Base-by-base conservation (phyloP, 2,797 vertebrate genomes). In the Premnoplex brunnescens region DNA sequence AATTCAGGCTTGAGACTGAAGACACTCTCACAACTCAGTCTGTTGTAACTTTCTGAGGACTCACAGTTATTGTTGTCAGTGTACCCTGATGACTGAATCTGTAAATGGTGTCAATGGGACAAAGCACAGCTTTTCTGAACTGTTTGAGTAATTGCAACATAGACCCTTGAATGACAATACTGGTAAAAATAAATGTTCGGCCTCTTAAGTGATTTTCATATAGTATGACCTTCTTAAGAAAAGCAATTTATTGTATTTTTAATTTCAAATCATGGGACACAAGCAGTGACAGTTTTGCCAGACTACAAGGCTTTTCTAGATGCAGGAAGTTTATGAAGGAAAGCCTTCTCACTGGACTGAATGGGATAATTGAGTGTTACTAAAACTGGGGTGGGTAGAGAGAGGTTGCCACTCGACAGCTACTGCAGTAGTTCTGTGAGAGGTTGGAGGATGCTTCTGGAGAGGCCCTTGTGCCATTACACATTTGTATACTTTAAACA, bases 21-120 rank as follows among this genome's bases (percentile, higher is more conserved):
- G 23, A 12, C 11, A 5, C 0, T 0, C 8, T 56, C 14, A 3
- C 9, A 44, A 48, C 56, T 52, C 43, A 66, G 9, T 52, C 49
- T 68, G 23, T 52, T 62, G 22, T 56, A 71, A 69, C 30, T 91
- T 74, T 48, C 59, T 48, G 22, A 27, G 26, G 62, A 26, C 27
- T 58, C 14, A 8, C 22, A 72, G 22, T 26, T 68, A 36, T 20
- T 30, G 26, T 34, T 79, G 22, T 12, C 46, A 22, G 10, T 17
- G 37, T 55, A n/a, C 18, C 9, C 17, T 49, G 10, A 60, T 30
- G 48, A 27, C n/a, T 39, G 27, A 66, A 26, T 14, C 22, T 74
- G 23, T 30, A 37, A 41, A 37, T 9, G 12, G 23, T 22, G 14
- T n/a, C 49, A 62, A 27, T 17, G 14, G 48, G n/a, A 55, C 9